Evolutionary conservation across 2,888 invertebrate species (phyloP), one percentile per base, ranked within the genome.

Genomic region (Hypena proboscidalis): DNA sequence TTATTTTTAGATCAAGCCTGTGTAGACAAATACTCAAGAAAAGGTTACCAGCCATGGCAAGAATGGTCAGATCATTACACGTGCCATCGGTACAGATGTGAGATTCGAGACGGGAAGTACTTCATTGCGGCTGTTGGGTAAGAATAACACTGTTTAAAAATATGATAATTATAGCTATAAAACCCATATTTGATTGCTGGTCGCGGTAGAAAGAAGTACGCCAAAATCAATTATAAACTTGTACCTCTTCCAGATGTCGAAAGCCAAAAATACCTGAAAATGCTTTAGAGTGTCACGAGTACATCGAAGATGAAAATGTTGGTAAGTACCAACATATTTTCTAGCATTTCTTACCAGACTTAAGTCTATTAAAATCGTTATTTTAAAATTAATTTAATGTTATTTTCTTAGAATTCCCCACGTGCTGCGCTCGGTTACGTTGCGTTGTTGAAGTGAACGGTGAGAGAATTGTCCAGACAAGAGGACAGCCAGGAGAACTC

Each of bases 11-110:
- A 89, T 67, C 90, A 90, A 79, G 90, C 90, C 0, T 90, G 90
- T 44, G 88, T 90, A 1, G 90, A 90, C 38, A 90, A 90, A 73
- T 90, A 90, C 46, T 90, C 90, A n/a, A 81, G 90, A 48, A 90
- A 90, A 69, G 90, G 90, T 1, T 90, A 90, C 44, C 90, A 90
- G 46, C 90, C 90, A 0, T 90, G 90, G 90, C 90, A 90, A 32
- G 90, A 90, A 42, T 90, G 90, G 90, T 90, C 90, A 0, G 90
- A 90, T 46, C 90, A 90, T 45, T 90, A 90, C 48, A 90, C 90
- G 0, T 90, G 90, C 48, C 90, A 90, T 41, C 60, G 90, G 17
- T 90, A 90, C 47, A 68, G 90, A 66, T 90, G 90, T 47, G 90
- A 90, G 52, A 90, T 90, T 21, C 72, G 90, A 4, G 90, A 90